phyloP scores from a whole-genome alignment of 2,113 vertebrate species.

The Antechinus flavipes region DNA sequence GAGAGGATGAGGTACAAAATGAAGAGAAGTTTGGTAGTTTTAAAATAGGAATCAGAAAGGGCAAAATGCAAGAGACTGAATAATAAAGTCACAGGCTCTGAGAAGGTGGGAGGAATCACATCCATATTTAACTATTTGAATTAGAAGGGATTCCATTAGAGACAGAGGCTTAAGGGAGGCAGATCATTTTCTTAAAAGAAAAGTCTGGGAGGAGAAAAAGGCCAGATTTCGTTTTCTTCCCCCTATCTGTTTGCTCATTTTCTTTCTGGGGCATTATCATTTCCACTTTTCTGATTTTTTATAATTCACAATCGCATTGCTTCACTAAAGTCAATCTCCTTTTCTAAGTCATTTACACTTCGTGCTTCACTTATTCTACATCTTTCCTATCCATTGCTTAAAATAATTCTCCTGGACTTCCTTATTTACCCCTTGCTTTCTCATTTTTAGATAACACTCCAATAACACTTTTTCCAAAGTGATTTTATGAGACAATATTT shows the following conservation, averaged over 20 bases:
- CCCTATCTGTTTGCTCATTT: neutral
- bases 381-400: neutral
- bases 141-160: neutral
- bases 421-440: conserved; percentile 42
- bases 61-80: neutral
- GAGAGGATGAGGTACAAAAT: neutral
- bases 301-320: neutral
- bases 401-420: neutral
- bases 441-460: conserved; percentile 30
- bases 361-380: neutral
- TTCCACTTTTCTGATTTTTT: neutral
- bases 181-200: neutral
- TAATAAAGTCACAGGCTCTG: neutral
- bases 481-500: conserved; percentile 38
- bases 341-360: conserved; percentile 3
- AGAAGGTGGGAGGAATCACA: neutral
- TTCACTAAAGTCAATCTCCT: conserved; percentile 23
- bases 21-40: neutral
- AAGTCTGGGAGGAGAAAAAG: neutral
- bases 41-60: neutral
- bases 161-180: neutral
- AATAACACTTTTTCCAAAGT: neutral
- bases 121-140: neutral
- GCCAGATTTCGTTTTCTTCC: neutral
- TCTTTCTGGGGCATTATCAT: neutral